A percentile compares a stretch with the other conserved stretches of the same genome.
Conservation (phyloP, 2,113 vertebrate species). For the Lates calcarifer region DNA sequence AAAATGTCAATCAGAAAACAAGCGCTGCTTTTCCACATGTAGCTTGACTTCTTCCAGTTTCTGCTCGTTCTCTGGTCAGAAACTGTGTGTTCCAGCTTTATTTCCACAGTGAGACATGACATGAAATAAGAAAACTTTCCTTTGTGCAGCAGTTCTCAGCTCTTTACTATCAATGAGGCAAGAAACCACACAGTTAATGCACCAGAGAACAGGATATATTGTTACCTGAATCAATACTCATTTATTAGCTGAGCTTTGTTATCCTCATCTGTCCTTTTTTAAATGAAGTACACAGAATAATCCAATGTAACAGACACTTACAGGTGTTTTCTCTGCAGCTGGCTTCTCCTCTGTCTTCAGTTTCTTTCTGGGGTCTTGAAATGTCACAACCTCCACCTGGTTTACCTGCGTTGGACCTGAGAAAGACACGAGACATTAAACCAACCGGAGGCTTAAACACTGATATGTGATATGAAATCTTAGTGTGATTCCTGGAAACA, state of each 20-base stretch:
- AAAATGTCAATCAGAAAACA: no score
- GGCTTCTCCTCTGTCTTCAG: slow-evolving; percentile 45
- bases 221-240: no score
- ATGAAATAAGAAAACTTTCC: no score
- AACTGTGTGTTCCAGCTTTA: no score
- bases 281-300: neutral
- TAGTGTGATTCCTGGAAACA: neutral
- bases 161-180: no score
- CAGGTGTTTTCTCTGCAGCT: neutral
- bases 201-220: no score
- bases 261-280: neutral
- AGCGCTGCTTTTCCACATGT: no score
- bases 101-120: no score
- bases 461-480: neutral
- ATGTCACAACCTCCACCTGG: slow-evolving; percentile 85
- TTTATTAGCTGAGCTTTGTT: neutral
- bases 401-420: slow-evolving; percentile 12
- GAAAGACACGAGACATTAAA: neutral
- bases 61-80: no score
- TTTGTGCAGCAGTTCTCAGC: no score
- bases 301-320: slow-evolving; percentile 13
- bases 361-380: slow-evolving; percentile 85
- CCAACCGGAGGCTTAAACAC: neutral
- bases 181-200: neutral
- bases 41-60: no score